phyloP scores from a whole-genome alignment of 2,797 vertebrate genomes.

The Hephaestus fuliginosus region DNA sequence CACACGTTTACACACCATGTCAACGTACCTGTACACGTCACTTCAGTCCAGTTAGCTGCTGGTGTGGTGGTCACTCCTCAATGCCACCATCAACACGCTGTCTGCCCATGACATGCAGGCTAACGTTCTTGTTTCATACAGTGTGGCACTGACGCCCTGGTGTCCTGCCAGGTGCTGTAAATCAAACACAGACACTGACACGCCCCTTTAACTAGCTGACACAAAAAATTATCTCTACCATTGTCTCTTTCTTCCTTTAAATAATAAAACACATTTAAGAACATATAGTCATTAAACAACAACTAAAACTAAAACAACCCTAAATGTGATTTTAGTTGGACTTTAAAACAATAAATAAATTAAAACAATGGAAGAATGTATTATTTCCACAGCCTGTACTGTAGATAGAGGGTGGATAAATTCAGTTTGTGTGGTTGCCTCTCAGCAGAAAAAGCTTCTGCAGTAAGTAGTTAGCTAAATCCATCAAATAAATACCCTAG shows the following conservation, averaged over 20 bases:
- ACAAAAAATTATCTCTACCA: neutral
- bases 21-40: neutral
- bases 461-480: neutral
- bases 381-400: neutral
- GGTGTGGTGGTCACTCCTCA: neutral
- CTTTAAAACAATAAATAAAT: neutral
- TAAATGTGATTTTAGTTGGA: neutral
- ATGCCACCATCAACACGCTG: neutral
- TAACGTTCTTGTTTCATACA: neutral
- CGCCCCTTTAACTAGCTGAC: neutral
- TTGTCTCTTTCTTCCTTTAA: neutral
- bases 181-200: neutral
- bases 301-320: neutral
- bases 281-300: neutral
- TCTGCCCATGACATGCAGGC: neutral
- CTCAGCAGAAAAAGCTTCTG: neutral
- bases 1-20: neutral
- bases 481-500: neutral
- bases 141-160: neutral
- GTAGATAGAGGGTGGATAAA: neutral
- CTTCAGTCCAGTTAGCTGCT: neutral
- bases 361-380: neutral
- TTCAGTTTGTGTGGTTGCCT: neutral
- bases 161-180: neutral
- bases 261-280: too few relatives aligned